These are phyloP conservation scores for Trachythela sp. DNA, from an alignment of 64 coral and sea anemone genomes.

Conservation along the genomic window DNA sequence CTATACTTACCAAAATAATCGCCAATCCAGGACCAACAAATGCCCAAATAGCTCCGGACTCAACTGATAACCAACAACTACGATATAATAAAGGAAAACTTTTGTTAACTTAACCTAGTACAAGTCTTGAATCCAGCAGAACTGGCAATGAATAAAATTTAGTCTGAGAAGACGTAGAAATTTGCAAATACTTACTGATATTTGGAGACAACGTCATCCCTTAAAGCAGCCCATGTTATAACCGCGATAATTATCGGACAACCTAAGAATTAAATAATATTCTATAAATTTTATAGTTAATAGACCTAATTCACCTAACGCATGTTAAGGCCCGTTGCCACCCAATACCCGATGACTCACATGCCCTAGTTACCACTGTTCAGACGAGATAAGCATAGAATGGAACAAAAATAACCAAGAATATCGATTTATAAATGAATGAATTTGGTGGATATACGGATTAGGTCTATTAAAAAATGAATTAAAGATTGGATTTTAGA, in stretches of 20 bases:
- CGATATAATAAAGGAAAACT: neutral
- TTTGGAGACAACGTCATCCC: neutral
- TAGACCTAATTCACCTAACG: too few species aligned
- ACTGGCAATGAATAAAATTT: neutral
- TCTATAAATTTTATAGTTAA: neutral
- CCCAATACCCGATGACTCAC: neutral
- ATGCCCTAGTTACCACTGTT: neutral
- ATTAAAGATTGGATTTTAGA: too few species aligned
- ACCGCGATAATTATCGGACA: neutral
- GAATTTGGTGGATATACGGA: neutral
- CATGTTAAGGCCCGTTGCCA: neutral
- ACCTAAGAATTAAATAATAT: neutral
- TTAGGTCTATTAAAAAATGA: too few species aligned
- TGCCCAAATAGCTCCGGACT: slow-evolving; percentile 59
- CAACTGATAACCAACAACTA: slow-evolving; percentile 73
- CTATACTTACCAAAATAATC: slow-evolving; percentile 53
- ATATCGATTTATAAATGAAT: neutral
- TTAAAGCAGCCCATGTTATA: neutral
- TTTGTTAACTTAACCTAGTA: too few species aligned
- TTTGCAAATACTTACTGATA: slow-evolving; percentile 9
- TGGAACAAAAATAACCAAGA: neutral
- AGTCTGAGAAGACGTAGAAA: neutral
- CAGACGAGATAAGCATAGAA: neutral
- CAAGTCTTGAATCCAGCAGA: too few species aligned
- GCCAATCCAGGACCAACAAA: slow-evolving; percentile 63